Evolutionary conservation across 1,140 invertebrate species (phyloP).

Genomic region (Phthorimaea operculella): DNA sequence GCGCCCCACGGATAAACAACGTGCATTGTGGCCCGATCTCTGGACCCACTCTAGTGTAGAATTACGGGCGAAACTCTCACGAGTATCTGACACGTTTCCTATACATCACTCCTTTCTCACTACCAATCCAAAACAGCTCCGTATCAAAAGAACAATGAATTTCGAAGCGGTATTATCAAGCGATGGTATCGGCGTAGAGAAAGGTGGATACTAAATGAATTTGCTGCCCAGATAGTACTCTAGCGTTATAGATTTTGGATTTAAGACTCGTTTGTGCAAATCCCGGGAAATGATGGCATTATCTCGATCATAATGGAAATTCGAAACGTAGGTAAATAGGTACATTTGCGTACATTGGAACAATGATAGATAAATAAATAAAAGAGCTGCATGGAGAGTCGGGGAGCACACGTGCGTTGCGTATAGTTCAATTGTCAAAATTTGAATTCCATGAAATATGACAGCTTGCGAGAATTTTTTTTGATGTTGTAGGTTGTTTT

Average conservation of each 20-base stretch:
- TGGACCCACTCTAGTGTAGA: slow-evolving; percentile 34
- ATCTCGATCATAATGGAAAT: not conserved
- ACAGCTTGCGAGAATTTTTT: too few relatives aligned
- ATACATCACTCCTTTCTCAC: slow-evolving; percentile 23
- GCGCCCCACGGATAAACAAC: slow-evolving; percentile 63
- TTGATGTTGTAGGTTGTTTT: too few relatives aligned
- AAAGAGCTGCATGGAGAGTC: too few relatives aligned
- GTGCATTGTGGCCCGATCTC: slow-evolving; percentile 62
- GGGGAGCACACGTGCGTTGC: too few relatives aligned
- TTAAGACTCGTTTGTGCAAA: slow-evolving; percentile 26
- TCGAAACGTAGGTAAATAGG: not conserved
- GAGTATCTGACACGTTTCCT: not conserved
- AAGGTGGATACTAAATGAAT: slow-evolving; percentile 42
- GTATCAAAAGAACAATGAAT: not conserved
- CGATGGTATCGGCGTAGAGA: slow-evolving; percentile 6
- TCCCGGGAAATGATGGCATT: slow-evolving; percentile 11
- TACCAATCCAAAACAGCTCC: not conserved
- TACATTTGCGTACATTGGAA: too few relatives aligned
- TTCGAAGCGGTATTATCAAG: not conserved
- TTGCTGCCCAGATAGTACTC: slow-evolving; percentile 45
- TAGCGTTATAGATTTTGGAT: slow-evolving; percentile 59
- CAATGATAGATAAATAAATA: too few relatives aligned
- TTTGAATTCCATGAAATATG: too few relatives aligned
- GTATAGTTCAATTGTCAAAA: too few relatives aligned
- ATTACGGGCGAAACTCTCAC: not conserved